Conservation (phyloP, 2,888 invertebrate genomes). For the Keiferia lycopersicella region DNA sequence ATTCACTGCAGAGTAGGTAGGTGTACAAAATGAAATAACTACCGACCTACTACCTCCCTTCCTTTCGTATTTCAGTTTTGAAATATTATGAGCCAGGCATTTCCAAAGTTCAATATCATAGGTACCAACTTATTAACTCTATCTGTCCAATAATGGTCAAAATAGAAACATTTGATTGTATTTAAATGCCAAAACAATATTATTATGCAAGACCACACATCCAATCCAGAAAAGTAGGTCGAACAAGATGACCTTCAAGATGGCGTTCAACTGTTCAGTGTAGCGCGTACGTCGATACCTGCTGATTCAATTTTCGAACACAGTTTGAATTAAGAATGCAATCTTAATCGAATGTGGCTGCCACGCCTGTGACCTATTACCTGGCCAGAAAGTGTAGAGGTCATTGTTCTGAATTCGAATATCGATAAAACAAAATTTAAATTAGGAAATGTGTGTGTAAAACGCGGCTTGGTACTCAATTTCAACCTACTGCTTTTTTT, state of each 20-base stretch:
- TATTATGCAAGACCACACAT: conserved; percentile 45
- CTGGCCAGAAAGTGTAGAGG: conserved; percentile 46
- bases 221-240: conserved; percentile 57
- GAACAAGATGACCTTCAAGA: conserved; percentile 58
- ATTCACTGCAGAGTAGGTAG: no score
- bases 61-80: no score
- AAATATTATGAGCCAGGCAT: no score
- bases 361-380: conserved; percentile 68
- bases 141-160: neutral
- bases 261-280: conserved; percentile 43
- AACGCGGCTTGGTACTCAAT: no score
- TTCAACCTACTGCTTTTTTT: no score
- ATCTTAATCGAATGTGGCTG: conserved; percentile 54
- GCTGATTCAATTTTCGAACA: conserved; percentile 77
- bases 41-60: no score
- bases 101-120: neutral
- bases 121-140: neutral
- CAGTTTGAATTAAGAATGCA: conserved; percentile 68
- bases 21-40: no score
- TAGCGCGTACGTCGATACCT: conserved; percentile 61
- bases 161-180: conserved; percentile 28
- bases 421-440: no score
- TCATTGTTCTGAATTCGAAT: conserved; percentile 41
- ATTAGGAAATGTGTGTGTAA: no score
- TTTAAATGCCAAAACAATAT: conserved; percentile 17